A percentile compares a stretch with the other conserved stretches of the same genome.
Conservation (phyloP, 92 coral and sea anemone genomes). For the Isaurus tuberculatus region DNA sequence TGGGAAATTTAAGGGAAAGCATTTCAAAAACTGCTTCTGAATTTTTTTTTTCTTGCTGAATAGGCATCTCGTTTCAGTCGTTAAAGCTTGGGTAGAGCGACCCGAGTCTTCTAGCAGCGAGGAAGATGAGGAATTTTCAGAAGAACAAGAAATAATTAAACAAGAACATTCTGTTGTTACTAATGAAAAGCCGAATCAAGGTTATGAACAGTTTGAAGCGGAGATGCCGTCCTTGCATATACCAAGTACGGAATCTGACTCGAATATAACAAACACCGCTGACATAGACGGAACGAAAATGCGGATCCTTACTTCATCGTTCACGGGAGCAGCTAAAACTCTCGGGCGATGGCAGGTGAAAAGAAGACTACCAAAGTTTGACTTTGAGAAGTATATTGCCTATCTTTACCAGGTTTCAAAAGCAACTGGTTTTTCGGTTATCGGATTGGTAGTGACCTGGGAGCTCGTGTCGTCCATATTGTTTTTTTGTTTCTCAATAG, state of each 20-base stretch:
- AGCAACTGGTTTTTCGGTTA: conserved; percentile 79
- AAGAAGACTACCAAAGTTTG: conserved; percentile 60
- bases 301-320: conserved; percentile 42
- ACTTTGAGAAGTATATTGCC: conserved; percentile 81
- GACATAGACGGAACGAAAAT: conserved; percentile 14
- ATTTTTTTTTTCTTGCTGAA: neutral
- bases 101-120: conserved; percentile 77
- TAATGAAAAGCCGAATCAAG: neutral
- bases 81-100: conserved; percentile 91
- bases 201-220: neutral
- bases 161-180: neutral
- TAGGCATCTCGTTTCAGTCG: conserved; percentile 80
- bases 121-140: conserved; percentile 34
- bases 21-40: too few species aligned
- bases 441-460: conserved; percentile 81
- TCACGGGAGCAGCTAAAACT: conserved; percentile 63
- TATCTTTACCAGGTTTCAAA: conserved; percentile 77
- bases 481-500: conserved; percentile 79
- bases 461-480: conserved; percentile 79
- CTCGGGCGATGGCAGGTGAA: conserved; percentile 68
- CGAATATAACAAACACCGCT: conserved; percentile 48
- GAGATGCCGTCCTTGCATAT: conserved; percentile 18
- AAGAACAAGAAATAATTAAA: neutral
- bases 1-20: too few species aligned
- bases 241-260: neutral